Conservation (phyloP, 2,888 invertebrate species). For the Esperia sulphurella region DNA sequence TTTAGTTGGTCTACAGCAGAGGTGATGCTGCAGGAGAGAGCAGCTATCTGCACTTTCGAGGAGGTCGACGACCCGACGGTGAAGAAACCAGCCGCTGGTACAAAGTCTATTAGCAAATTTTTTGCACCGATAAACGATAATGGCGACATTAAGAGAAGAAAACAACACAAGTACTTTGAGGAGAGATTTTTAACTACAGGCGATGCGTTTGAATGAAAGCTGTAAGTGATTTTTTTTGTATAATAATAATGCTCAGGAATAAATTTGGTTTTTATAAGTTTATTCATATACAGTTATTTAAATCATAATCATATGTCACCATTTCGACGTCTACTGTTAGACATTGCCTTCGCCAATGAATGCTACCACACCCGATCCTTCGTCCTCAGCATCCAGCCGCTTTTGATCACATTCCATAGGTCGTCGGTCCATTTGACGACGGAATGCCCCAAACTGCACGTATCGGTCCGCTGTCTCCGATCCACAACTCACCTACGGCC, state of each 20-base stretch:
- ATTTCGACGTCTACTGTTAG: no score
- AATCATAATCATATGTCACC: no score
- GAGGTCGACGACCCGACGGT: conserved; percentile 76
- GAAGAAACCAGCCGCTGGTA: conserved; percentile 48
- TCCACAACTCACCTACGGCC: no score
- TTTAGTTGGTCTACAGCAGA: conserved; percentile 99
- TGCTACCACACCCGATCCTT: no score
- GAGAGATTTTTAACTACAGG: conserved; percentile 80
- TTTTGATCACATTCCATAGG: no score
- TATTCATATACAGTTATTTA: no score
- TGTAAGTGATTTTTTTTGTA: not conserved
- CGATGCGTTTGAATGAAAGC: conserved; percentile 60
- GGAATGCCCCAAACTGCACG: no score
- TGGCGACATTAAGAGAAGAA: conserved; percentile 58
- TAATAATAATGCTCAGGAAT: not conserved
- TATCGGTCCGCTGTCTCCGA: no score
- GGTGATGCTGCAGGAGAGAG: conserved; percentile 86
- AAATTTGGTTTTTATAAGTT: no score
- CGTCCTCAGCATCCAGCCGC: no score
- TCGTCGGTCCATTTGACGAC: no score
- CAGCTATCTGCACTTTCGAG: conserved; percentile 86
- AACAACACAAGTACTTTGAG: conserved; percentile 83
- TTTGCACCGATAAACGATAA: conserved; percentile 56
- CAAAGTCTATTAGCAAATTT: conserved; percentile 81
- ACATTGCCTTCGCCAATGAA: no score